phyloP scores from a whole-genome alignment of 2,797 vertebrate species.

The Muscicapa comitata region DNA sequence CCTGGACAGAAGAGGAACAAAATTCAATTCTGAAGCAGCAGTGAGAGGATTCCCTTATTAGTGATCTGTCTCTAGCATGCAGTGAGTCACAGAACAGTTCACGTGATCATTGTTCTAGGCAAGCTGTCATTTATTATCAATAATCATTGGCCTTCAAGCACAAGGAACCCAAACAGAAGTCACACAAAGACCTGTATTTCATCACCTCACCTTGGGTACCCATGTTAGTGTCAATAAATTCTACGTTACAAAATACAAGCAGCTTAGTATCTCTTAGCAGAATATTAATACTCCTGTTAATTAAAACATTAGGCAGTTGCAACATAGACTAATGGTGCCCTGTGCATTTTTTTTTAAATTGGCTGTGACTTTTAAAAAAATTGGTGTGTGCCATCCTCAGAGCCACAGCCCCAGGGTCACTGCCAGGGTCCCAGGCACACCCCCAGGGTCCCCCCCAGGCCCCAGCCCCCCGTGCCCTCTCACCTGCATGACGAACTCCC shows the following conservation, averaged over 20 bases:
- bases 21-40: background rate
- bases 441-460: no score
- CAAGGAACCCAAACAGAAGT: background rate
- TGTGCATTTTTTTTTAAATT: background rate
- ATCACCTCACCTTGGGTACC: background rate
- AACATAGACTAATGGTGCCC: background rate
- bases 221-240: background rate
- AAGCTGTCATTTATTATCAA: background rate
- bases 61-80: background rate
- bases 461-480: background rate
- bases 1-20: slow-evolving; percentile 71
- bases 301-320: background rate
- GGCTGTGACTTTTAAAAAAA: no score
- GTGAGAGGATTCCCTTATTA: background rate
- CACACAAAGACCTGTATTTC: background rate
- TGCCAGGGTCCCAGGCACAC: no score
- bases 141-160: background rate
- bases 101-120: background rate
- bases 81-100: background rate
- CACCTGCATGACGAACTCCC: slow-evolving; percentile 98
- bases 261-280: background rate
- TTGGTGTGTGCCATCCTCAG: no score
- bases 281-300: background rate
- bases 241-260: background rate
- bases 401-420: no score